Base-by-base conservation (phyloP, 2,113 vertebrate genomes). In the Chionodraco myersi region DNA sequence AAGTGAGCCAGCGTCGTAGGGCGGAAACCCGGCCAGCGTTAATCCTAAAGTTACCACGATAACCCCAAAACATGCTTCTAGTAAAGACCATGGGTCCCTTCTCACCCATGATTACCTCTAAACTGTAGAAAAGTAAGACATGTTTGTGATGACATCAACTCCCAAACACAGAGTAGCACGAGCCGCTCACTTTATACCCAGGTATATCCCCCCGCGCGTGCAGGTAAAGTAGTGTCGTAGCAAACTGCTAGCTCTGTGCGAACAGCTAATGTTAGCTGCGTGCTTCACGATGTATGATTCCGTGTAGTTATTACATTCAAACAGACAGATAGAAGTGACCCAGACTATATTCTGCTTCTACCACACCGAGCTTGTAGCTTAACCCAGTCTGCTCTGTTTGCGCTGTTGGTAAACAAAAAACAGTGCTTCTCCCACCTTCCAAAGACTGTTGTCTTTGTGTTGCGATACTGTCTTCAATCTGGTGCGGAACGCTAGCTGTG, bases 391-490 rank as follows among this genome's bases (percentile, higher is more conserved):
- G 4, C 5, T 4, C 15, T 2, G 5, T 53, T 15, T 14, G 3
- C 8, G 15, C 5, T 0, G 9, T 11, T 2, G 9, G 0, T 15
- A 13, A 47, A 18, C 0, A 0, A 5, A 0, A 21, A 30, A 21
- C 5, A 2, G 2, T 5, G 34, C 45, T 2, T 76, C 41, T 58
- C 67, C 54, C 34, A 62, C 49, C 72, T 75, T 21, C 12, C 30
- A 10, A 61, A n/a, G 66, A 8, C 23, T 26, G 1, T 13, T 3
- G 21, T 15, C 30, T 67, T n/a, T 21, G 49, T 53, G 52, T 5
- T 8, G 48, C n/a, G 61, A 16, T 41, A 44, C 45, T 1, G 10
- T 16, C 3, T 15, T 6, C 56, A 36, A 62, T n/a, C 21, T 36
- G 15, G 0, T 3, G 6, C 13, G 2, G 10, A 10, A 47, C 63